These are phyloP conservation scores for Tetramorium alpestre DNA, from an alignment of 1,140 invertebrate species.

Conservation along the genomic window DNA sequence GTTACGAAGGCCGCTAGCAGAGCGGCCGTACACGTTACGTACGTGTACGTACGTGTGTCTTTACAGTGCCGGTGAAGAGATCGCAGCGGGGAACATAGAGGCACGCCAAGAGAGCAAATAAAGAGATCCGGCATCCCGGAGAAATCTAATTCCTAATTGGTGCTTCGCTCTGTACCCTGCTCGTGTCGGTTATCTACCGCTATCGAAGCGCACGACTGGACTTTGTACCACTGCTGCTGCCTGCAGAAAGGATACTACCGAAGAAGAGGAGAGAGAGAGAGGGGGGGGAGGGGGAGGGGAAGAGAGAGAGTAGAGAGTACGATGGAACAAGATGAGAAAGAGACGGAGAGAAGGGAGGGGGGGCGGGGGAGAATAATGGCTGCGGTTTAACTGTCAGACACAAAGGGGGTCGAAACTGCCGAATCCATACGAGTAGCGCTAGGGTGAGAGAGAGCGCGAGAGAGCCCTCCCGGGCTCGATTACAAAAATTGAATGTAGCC, in stretches of 20 bases:
- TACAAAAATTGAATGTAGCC: conserved; percentile 77
- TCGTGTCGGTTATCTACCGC: conserved; percentile 75
- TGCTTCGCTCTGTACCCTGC: conserved; percentile 72
- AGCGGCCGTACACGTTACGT: conserved; percentile 56
- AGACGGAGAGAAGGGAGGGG: conserved; percentile 12
- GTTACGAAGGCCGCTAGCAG: conserved; percentile 40
- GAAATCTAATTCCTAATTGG: conserved; percentile 78
- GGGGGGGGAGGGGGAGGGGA: not conserved
- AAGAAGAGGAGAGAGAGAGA: conserved; percentile 1
- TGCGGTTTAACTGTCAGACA: conserved; percentile 75
- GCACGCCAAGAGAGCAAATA: conserved; percentile 74
- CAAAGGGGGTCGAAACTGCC: conserved; percentile 75
- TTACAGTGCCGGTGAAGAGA: conserved; percentile 59
- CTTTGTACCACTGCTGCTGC: conserved; percentile 55
- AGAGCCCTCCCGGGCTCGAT: conserved; percentile 72
- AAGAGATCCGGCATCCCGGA: conserved; percentile 76
- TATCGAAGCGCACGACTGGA: conserved; percentile 75
- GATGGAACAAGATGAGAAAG: conserved; percentile 48
- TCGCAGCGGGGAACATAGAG: conserved; percentile 73
- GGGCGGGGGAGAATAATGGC: conserved; percentile 71
- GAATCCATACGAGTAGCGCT: conserved; percentile 66
- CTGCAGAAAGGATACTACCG: conserved; percentile 64
- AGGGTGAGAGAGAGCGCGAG: conserved; percentile 51
- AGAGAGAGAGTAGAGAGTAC: not conserved
- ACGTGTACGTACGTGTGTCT: conserved; percentile 61